phyloP scores from a whole-genome alignment of 2,888 invertebrate genomes.

The Cryptophagus acutangulus region DNA sequence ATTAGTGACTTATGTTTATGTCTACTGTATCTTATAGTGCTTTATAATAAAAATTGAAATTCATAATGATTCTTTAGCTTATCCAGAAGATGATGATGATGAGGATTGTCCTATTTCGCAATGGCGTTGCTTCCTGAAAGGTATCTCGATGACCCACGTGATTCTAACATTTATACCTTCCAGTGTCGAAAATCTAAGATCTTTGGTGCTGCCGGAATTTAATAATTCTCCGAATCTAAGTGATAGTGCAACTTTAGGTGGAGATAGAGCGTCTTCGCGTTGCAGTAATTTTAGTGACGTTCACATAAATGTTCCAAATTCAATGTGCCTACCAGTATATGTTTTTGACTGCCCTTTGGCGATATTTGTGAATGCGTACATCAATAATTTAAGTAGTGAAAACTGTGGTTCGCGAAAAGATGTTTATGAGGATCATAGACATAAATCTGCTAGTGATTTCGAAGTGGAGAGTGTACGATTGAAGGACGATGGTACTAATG shows the following conservation, averaged over 20 bases:
- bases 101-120: too few species aligned
- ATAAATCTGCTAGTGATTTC: slow-evolving; percentile 44
- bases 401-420: slow-evolving; percentile 41
- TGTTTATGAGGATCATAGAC: slow-evolving; percentile 53
- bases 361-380: slow-evolving; percentile 53
- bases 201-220: slow-evolving; percentile 29
- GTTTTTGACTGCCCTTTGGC: slow-evolving; percentile 64
- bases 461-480: slow-evolving; percentile 43
- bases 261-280: slow-evolving; percentile 37
- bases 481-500: slow-evolving; percentile 44
- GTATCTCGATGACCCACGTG: slow-evolving; percentile 57
- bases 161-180: slow-evolving; percentile 64
- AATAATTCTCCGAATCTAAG: slow-evolving; percentile 31
- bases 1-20: too few species aligned
- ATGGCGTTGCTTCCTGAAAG: slow-evolving; percentile 67
- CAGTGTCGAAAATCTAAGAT: slow-evolving; percentile 51
- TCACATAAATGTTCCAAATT: slow-evolving; percentile 36
- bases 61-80: too few species aligned
- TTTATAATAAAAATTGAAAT: too few species aligned
- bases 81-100: too few species aligned
- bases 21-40: too few species aligned
- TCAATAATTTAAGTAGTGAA: slow-evolving; percentile 33
- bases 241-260: slow-evolving; percentile 29
- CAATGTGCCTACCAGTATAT: slow-evolving; percentile 53
- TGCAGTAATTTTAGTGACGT: slow-evolving; percentile 43